Evolutionary conservation across 2,888 invertebrate species (phyloP).

Genomic region (Acleris holmiana): DNA sequence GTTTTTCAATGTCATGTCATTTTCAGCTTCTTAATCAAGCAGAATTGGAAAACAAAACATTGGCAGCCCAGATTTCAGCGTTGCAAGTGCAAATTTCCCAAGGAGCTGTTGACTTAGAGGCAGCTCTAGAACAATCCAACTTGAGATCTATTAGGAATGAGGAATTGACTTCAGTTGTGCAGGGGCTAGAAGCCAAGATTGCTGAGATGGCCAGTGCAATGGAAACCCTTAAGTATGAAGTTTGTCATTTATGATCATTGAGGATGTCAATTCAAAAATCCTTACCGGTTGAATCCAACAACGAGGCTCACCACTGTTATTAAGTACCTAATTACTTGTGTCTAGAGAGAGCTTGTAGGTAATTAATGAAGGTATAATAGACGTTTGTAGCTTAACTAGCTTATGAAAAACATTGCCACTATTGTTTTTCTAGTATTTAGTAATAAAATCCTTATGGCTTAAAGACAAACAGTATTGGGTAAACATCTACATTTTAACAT

Average conservation of each 20-base stretch:
- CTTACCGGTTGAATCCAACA: too few species aligned
- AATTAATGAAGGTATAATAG: too few species aligned
- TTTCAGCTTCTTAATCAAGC: conserved; percentile 43
- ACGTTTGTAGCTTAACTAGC: too few species aligned
- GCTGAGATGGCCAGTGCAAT: conserved; percentile 40
- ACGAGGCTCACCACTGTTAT: too few species aligned
- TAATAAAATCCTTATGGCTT: too few species aligned
- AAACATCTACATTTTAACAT: too few species aligned
- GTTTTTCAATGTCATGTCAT: not conserved
- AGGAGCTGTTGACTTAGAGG: conserved; percentile 37
- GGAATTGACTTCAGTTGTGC: conserved; percentile 37
- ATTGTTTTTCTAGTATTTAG: too few species aligned
- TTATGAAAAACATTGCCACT: too few species aligned
- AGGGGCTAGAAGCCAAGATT: conserved; percentile 38
- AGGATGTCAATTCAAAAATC: too few species aligned
- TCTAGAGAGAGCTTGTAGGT: too few species aligned
- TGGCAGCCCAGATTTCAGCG: conserved; percentile 40
- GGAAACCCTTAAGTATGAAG: conserved; percentile 41
- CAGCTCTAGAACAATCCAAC: conserved; percentile 37
- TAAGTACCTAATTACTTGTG: too few species aligned
- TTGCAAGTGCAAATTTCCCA: conserved; percentile 43
- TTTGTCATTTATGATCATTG: not conserved
- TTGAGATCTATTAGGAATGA: conserved; percentile 37
- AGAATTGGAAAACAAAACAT: conserved; percentile 40
- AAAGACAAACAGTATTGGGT: too few species aligned